phyloP scores from a whole-genome alignment of 2,797 vertebrate genomes.

The Argya squamiceps region DNA sequence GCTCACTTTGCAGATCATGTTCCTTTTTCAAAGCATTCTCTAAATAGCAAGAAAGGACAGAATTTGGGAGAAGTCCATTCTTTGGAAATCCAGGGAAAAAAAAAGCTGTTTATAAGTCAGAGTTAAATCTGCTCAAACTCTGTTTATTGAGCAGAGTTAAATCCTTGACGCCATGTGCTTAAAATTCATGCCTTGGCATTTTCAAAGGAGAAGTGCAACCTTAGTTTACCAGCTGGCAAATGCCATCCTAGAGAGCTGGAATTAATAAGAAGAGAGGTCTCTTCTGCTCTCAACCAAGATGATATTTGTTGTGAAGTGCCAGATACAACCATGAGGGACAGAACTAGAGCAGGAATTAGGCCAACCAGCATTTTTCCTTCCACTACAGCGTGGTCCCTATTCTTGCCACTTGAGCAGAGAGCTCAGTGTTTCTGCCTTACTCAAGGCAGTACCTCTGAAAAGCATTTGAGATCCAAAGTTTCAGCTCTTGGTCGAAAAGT shows the following conservation, averaged over 20 bases:
- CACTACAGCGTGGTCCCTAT: accelerated
- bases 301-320: neutral
- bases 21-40: neutral
- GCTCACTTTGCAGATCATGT: neutral
- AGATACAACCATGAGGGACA: neutral
- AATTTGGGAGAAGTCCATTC: neutral
- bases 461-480: neutral
- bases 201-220: neutral
- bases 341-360: neutral
- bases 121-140: too few species aligned
- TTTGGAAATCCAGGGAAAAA: neutral
- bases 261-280: neutral
- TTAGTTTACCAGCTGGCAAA: neutral
- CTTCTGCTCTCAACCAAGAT: neutral
- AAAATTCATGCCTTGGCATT: neutral
- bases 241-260: neutral
- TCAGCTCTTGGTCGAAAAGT: neutral
- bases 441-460: neutral
- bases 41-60: neutral
- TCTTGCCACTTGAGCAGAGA: neutral
- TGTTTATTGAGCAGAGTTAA: neutral
- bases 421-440: neutral
- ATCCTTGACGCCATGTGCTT: neutral
- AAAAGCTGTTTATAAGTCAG: neutral
- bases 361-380: accelerated